These are phyloP conservation scores for Astur gentilis DNA, from an alignment of 2,113 vertebrate genomes.

Conservation along the genomic window DNA sequence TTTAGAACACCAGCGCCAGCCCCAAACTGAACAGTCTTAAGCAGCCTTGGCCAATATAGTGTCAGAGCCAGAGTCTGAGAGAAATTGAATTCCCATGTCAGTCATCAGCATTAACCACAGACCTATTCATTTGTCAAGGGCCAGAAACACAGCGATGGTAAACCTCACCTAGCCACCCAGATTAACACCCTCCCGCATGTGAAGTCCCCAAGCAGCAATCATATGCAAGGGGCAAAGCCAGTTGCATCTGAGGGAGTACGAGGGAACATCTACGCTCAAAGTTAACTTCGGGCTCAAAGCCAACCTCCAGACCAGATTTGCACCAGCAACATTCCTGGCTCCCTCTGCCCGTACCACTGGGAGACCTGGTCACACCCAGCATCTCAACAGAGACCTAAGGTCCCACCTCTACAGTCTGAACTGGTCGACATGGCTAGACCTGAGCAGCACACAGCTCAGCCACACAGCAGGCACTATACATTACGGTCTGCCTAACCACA, in stretches of 20 bases:
- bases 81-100: neutral
- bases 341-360: no score
- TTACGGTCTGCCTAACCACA: neutral
- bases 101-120: neutral
- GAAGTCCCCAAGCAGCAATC: neutral
- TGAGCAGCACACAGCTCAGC: neutral
- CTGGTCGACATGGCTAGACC: neutral
- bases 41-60: neutral
- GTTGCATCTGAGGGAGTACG: no score
- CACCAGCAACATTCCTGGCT: neutral
- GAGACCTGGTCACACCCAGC: neutral
- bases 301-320: neutral
- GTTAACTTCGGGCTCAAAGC: neutral
- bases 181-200: neutral
- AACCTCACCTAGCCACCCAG: neutral
- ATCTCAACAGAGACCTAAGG: neutral
- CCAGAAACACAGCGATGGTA: fast-evolving
- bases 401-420: neutral
- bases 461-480: fast-evolving
- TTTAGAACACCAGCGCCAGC: neutral
- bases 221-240: neutral
- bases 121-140: neutral
- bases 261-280: neutral
- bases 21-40: neutral
- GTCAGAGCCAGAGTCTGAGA: neutral